These are phyloP conservation scores for Calephelis perditalis DNA, from an alignment of 2,888 invertebrate genomes.

Conservation along the genomic window DNA sequence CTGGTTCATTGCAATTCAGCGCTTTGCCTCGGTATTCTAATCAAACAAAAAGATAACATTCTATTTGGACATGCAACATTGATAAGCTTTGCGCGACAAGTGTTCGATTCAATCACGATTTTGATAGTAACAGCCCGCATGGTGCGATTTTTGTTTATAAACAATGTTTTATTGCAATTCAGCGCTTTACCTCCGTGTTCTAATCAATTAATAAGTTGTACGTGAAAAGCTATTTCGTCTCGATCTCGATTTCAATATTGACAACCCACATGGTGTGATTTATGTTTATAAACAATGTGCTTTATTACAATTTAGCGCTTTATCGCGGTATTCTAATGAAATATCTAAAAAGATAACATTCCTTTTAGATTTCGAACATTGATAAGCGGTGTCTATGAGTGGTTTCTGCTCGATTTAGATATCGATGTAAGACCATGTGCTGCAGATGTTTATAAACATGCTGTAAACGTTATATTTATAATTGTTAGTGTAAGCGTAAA, in stretches of 20 bases:
- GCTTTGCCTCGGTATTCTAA: constrained; percentile 3
- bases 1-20: constrained; percentile 38
- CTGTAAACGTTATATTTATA: too few relatives aligned
- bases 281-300: constrained; percentile 33
- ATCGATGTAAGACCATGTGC: constrained; percentile 31
- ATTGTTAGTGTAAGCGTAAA: neutral
- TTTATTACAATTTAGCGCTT: constrained; percentile 24
- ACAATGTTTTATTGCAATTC: constrained; percentile 31
- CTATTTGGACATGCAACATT: too few relatives aligned
- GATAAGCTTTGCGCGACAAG: constrained; percentile 41
- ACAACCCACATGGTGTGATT: constrained; percentile 22
- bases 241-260: constrained; percentile 36
- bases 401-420: constrained; percentile 36
- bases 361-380: too few relatives aligned
- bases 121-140: constrained; percentile 30
- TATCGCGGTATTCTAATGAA: constrained; percentile 7
- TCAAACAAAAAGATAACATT: constrained; percentile 5
- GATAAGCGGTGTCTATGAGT: constrained; percentile 41
- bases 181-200: neutral
- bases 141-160: constrained; percentile 23
- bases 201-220: constrained; percentile 20
- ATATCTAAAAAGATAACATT: too few relatives aligned
- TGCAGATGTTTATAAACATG: constrained; percentile 20
- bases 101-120: constrained; percentile 39
- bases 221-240: constrained; percentile 47